Percentiles rank a stretch among this genome's conserved stretches.
Conservation (phyloP, 2,888 invertebrate species). For the Synergus japonicus region DNA sequence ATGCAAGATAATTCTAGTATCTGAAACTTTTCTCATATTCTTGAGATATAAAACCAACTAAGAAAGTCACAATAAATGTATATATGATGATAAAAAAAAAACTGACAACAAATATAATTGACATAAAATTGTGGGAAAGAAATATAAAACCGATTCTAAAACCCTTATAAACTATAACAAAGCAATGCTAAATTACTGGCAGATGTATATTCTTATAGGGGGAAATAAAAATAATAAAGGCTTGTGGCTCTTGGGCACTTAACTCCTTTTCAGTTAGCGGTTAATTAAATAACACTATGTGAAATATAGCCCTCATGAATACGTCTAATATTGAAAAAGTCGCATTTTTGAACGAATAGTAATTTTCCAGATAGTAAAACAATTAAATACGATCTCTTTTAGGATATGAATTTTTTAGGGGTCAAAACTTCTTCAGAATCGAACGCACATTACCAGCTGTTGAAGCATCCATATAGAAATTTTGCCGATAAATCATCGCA, state of each 20-base stretch:
- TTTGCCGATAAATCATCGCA: slow-evolving; percentile 75
- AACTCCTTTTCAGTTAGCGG: slow-evolving; percentile 11
- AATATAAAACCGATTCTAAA: neutral
- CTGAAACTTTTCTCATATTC: neutral
- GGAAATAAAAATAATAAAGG: slow-evolving; percentile 23
- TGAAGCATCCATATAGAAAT: slow-evolving; percentile 75
- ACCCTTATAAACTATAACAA: neutral
- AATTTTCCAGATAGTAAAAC: neutral
- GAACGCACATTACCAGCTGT: slow-evolving; percentile 72
- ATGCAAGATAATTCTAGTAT: neutral
- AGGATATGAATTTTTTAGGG: neutral
- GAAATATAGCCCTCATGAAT: neutral
- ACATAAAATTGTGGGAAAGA: slow-evolving; percentile 23
- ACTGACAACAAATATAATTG: neutral
- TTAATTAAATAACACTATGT: slow-evolving; percentile 1
- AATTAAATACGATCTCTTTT: neutral
- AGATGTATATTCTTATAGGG: slow-evolving; percentile 9
- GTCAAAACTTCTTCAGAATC: slow-evolving; percentile 44
- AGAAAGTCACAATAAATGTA: neutral
- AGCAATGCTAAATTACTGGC: slow-evolving; percentile 17
- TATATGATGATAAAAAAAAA: neutral
- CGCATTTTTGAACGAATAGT: neutral
- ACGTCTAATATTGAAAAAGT: neutral
- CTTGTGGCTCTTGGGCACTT: slow-evolving; percentile 8
- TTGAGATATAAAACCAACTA: neutral